Evolutionary conservation across 1,140 invertebrate genomes (phyloP).

Genomic region (Rhopalosiphum maidis): DNA sequence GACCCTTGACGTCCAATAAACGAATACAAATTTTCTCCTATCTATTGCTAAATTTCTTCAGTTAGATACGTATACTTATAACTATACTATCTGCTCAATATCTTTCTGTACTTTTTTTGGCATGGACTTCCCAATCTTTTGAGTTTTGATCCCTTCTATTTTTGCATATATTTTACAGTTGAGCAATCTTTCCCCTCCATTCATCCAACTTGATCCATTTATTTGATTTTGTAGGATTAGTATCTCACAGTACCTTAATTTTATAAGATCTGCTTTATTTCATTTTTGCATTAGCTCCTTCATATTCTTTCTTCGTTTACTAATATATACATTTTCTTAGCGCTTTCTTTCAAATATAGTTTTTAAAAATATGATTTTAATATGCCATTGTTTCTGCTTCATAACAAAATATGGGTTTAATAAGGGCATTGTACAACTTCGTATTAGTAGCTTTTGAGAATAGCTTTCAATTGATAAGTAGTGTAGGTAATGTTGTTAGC

Average conservation of each 20-base stretch:
- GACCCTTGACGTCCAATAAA: background rate
- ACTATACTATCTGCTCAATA: background rate
- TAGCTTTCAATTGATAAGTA: background rate
- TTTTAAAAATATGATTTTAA: background rate
- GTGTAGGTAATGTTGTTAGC: background rate
- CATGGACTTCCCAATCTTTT: background rate
- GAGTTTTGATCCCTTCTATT: background rate
- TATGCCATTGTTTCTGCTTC: background rate
- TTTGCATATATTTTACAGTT: background rate
- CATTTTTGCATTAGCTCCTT: background rate
- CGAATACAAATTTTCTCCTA: background rate
- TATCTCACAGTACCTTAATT: background rate
- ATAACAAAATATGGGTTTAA: background rate
- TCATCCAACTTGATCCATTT: too few species aligned
- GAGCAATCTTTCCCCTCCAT: too few species aligned
- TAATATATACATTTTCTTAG: background rate
- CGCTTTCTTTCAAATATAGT: background rate
- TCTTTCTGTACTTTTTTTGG: background rate
- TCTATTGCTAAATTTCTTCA: background rate
- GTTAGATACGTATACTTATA: background rate
- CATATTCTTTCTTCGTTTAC: background rate
- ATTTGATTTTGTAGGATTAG: background rate
- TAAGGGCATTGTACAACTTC: background rate
- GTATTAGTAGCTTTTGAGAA: background rate
- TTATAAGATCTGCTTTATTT: background rate